phyloP scores from a whole-genome alignment of 2,888 invertebrate species.

The Cosmorhoe ocellata region DNA sequence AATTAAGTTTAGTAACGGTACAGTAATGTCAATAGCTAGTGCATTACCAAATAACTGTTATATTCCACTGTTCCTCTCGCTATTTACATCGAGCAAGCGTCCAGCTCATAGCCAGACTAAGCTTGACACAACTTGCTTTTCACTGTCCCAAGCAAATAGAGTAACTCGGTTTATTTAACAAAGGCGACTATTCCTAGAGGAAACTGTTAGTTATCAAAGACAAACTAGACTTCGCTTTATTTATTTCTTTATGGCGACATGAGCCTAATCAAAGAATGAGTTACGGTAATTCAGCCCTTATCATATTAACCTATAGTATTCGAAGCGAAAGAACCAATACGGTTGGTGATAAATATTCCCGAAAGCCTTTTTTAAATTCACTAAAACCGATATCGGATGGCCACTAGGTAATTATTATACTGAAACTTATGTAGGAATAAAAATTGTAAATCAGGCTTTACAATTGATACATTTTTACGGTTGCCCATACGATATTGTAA shows the following conservation, averaged over 20 bases:
- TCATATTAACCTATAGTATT: no score
- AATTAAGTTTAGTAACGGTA: neutral
- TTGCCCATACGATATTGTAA: slow-evolving; percentile 31
- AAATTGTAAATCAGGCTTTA: slow-evolving; percentile 19
- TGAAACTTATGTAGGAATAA: slow-evolving; percentile 7
- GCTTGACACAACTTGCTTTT: slow-evolving; percentile 1
- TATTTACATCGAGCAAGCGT: slow-evolving; percentile 1
- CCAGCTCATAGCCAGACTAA: slow-evolving; percentile 2
- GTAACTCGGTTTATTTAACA: slow-evolving; percentile 8
- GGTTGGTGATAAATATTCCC: no score
- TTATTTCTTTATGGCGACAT: no score
- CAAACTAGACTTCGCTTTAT: no score
- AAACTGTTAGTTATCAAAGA: no score
- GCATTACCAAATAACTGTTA: slow-evolving; percentile 8
- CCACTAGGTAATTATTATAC: no score
- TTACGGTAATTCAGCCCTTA: no score
- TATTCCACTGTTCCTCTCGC: slow-evolving; percentile 7
- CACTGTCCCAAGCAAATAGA: slow-evolving; percentile 11
- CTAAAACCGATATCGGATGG: no score
- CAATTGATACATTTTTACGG: slow-evolving; percentile 30
- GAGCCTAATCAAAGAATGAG: no score
- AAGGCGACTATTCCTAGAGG: neutral
- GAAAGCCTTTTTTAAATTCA: no score
- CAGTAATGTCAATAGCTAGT: slow-evolving; percentile 1
- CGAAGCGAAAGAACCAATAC: no score